Conservation (phyloP, 1,140 invertebrate species). For the fruit fly (Drosophila melanogaster) region DNA sequence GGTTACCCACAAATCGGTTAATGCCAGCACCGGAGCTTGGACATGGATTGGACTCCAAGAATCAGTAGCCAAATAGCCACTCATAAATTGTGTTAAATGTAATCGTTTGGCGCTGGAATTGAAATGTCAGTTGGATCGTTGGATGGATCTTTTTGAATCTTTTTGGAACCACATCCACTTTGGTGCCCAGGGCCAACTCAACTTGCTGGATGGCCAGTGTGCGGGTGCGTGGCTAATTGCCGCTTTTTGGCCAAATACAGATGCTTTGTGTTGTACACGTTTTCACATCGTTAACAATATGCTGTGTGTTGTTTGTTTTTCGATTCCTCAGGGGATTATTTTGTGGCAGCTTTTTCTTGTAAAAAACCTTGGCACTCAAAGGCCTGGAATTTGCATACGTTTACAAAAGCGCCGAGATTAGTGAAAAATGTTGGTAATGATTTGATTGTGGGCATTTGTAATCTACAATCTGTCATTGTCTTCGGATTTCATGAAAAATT, state of each 20-base stretch:
- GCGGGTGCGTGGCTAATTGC: conserved; percentile 77
- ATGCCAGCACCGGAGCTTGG: conserved; percentile 50
- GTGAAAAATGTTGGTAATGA: conserved; percentile 60
- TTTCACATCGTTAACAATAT: conserved; percentile 76
- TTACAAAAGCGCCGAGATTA: conserved; percentile 51
- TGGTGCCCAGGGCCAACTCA: conserved; percentile 33
- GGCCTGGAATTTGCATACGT: conserved; percentile 71
- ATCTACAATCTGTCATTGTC: conserved; percentile 59
- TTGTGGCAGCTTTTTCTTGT: conserved; percentile 56
- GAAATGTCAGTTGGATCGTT: conserved; percentile 62
- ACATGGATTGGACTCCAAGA: conserved; percentile 28
- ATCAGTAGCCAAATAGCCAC: conserved; percentile 47
- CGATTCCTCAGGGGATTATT: conserved; percentile 23
- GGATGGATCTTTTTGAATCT: conserved; percentile 22
- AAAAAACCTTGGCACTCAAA: conserved; percentile 78
- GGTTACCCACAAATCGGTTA: conserved; percentile 48
- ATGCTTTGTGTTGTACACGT: conserved; percentile 69
- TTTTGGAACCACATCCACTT: conserved; percentile 12
- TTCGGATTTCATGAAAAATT: conserved; percentile 37
- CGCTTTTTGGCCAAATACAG: conserved; percentile 48
- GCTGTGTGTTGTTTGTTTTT: conserved; percentile 32
- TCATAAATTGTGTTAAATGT: conserved; percentile 67
- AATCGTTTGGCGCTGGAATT: conserved; percentile 64
- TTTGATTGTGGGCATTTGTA: conserved; percentile 70
- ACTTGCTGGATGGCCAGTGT: conserved; percentile 24